A percentile compares a stretch with the other conserved stretches of the same genome.
These are phyloP conservation scores for Trichonephila clavipes DNA, from an alignment of 1,140 invertebrate genomes.

Conservation along the genomic window DNA sequence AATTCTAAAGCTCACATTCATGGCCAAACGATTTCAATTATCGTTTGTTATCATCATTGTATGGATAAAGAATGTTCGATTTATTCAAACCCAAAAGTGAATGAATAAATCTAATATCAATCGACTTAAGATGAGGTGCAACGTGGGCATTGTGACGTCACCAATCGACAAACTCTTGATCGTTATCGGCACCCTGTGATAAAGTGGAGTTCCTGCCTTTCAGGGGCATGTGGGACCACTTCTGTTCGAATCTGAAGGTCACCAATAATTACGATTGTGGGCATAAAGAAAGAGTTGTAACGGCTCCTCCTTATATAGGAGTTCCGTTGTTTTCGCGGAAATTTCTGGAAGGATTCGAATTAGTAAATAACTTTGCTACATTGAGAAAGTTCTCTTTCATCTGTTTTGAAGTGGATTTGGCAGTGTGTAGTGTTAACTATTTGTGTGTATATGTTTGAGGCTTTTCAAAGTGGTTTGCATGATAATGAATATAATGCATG, in stretches of 20 bases:
- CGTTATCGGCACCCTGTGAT: conserved; percentile 32
- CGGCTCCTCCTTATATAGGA: background rate
- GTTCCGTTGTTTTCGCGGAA: background rate
- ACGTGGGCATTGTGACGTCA: conserved; percentile 56
- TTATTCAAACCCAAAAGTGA: no score
- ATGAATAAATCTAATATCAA: conserved; percentile 20
- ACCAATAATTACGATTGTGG: conserved; percentile 15
- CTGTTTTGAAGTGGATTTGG: background rate
- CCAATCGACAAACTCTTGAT: conserved; percentile 51
- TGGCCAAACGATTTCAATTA: no score
- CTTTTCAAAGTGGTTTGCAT: background rate
- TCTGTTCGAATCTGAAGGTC: background rate
- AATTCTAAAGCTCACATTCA: no score
- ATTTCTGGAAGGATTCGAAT: background rate
- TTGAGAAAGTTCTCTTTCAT: background rate
- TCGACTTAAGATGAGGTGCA: background rate
- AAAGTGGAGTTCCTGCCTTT: background rate
- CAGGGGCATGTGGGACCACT: conserved; percentile 42
- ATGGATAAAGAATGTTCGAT: no score
- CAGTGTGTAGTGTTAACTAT: background rate
- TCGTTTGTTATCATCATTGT: no score
- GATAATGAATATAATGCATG: no score
- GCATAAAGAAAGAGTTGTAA: conserved; percentile 42
- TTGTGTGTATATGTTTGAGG: background rate
- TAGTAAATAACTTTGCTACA: background rate